phyloP scores from a whole-genome alignment of 2,797 vertebrate genomes.

The Tenualosa thibaudeaui region DNA sequence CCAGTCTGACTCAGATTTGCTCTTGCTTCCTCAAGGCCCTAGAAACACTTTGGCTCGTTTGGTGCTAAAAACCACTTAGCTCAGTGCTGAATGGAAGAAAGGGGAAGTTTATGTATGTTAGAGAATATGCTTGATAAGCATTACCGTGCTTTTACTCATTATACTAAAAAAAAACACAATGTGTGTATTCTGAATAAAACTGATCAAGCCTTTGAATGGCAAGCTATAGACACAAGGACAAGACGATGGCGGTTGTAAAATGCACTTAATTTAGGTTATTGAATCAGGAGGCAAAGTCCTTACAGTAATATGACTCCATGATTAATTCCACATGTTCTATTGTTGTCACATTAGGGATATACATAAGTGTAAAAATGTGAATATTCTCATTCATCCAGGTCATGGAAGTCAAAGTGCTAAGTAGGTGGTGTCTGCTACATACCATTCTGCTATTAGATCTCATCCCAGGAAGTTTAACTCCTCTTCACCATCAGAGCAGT shows the following conservation, averaged over 20 bases:
- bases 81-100: background rate
- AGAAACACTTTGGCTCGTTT: background rate
- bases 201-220: background rate
- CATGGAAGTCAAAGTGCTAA: too few species aligned
- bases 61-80: conserved; percentile 14
- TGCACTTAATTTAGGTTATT: background rate
- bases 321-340: too few species aligned
- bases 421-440: too few species aligned
- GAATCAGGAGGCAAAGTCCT: too few species aligned
- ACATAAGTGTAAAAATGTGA: too few species aligned
- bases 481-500: too few species aligned
- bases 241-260: background rate
- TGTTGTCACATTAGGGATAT: too few species aligned
- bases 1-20: background rate
- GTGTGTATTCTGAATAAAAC: background rate
- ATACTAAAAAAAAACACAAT: background rate
- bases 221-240: background rate
- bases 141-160: background rate
- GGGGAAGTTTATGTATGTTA: background rate
- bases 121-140: background rate
- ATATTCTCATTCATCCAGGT: too few species aligned
- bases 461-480: too few species aligned
- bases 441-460: too few species aligned
- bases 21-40: background rate
- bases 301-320: background rate